Conservation (phyloP, 2,797 vertebrate genomes). For the Syndactyla subalaris region DNA sequence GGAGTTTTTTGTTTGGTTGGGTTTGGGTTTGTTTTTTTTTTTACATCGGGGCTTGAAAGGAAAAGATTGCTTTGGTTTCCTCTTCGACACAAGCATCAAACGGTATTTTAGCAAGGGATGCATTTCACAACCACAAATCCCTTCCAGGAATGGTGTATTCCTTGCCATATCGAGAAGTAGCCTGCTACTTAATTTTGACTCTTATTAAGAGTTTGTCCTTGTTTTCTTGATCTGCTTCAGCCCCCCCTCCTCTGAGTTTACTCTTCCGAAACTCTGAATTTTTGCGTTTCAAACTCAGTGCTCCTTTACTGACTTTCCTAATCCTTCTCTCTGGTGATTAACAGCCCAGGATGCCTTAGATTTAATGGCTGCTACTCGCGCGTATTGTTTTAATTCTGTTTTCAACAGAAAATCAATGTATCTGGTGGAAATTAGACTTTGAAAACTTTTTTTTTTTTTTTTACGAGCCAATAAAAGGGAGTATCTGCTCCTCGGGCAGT, state of each 20-base stretch:
- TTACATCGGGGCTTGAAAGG: background rate
- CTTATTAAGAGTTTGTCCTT: background rate
- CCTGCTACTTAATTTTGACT: background rate
- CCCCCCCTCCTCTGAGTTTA: background rate
- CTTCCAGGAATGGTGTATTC: background rate
- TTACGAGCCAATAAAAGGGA: background rate
- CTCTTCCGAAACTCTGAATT: background rate
- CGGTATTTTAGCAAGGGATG: slow-evolving; percentile 9
- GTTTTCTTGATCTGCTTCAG: background rate
- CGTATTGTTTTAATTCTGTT: slow-evolving; percentile 43
- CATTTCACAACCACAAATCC: background rate
- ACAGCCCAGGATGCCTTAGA: background rate
- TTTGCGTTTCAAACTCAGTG: background rate
- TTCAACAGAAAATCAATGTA: slow-evolving; percentile 40
- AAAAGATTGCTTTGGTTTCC: slow-evolving; percentile 12
- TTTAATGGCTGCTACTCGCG: background rate
- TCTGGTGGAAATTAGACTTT: slow-evolving; percentile 35
- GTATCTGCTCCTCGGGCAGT: slow-evolving; percentile 30
- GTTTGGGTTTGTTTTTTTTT: background rate
- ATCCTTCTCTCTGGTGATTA: background rate
- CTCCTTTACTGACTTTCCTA: background rate
- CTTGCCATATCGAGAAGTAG: background rate
- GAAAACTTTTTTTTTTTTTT: slow-evolving; percentile 9
- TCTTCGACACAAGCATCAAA: background rate
- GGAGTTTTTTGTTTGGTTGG: background rate